These are phyloP conservation scores for Heterochromis multidens DNA, from an alignment of 2,113 vertebrate species.

Conservation along the genomic window DNA sequence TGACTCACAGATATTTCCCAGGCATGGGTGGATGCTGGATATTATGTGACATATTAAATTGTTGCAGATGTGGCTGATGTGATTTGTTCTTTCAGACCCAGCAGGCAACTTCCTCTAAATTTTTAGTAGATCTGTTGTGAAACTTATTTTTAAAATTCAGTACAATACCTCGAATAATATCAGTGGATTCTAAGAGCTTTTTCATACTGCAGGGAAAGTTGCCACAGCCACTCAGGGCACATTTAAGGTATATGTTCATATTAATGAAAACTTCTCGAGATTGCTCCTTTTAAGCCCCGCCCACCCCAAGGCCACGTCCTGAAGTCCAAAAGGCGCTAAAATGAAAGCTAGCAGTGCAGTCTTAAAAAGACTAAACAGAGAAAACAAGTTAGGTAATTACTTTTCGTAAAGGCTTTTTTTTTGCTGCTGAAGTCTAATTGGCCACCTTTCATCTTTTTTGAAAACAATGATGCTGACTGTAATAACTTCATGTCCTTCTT, in stretches of 20 bases:
- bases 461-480: background rate
- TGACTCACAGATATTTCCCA: background rate
- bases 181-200: background rate
- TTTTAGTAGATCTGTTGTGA: background rate
- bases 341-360: background rate
- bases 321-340: background rate
- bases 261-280: too few species aligned
- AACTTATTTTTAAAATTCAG: background rate
- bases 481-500: background rate
- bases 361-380: background rate
- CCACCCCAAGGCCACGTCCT: background rate
- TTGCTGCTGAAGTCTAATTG: background rate
- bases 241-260: too few species aligned
- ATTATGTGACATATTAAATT: background rate
- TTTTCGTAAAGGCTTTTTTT: background rate
- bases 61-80: background rate
- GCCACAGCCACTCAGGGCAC: too few species aligned
- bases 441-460: background rate
- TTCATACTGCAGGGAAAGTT: background rate
- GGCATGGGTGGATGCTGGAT: background rate
- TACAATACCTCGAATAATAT: background rate
- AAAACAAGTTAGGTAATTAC: background rate
- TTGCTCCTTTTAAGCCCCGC: background rate
- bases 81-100: background rate
- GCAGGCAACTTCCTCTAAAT: background rate